Base-by-base conservation (phyloP, 2,888 invertebrate species). In the Crepidodera aurea region DNA sequence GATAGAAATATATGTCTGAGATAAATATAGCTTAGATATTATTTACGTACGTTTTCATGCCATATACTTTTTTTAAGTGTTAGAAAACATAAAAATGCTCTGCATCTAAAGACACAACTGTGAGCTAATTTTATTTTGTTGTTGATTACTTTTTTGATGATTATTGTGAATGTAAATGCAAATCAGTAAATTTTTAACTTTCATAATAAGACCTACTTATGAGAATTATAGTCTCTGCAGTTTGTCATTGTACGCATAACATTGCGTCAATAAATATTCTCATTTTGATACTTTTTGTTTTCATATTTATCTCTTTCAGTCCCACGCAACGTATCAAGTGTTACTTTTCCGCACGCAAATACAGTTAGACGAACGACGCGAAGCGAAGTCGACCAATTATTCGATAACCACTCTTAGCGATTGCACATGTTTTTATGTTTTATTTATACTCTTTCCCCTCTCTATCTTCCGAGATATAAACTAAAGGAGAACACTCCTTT, bases 201-300 rank as follows among this genome's bases (percentile, higher is more conserved):
- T 74, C 73, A 69, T 73, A 74, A 74, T 76, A 73, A 71, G 72
- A 73, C 68, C 73, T 74, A 72, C 70, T 71, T 71, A 70, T 69
- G 73, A 74, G 73, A 70, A 69, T 72, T 70, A 72, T 71, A 71
- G 70, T 72, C 73, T 74, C 72, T 75, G 75, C 75, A 73, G 74
- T 72, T 73, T 74, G 75, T 76, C 73, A 75, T 74, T 77, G 74
- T 73, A 68, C 74, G 74, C 73, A 74, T 70, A 62, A 60, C 63
- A 67, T 70, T 73, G 71, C 72, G 75, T 74, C 69, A 77, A 77
- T 77, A 77, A 77, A 77, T 76, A 76, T 77, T 76, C 73, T 76
- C 75, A 77, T 75, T 77, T 77, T 75, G 73, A 75, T 64, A 50
- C 55, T 55, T 56, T 54, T 53, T 54, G 54, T 60, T 54, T 60